A percentile compares a stretch with the other conserved stretches of the same genome.
Evolutionary conservation across 92 coral and sea anemone species (phyloP).

Genomic region (Ricordea florida): DNA sequence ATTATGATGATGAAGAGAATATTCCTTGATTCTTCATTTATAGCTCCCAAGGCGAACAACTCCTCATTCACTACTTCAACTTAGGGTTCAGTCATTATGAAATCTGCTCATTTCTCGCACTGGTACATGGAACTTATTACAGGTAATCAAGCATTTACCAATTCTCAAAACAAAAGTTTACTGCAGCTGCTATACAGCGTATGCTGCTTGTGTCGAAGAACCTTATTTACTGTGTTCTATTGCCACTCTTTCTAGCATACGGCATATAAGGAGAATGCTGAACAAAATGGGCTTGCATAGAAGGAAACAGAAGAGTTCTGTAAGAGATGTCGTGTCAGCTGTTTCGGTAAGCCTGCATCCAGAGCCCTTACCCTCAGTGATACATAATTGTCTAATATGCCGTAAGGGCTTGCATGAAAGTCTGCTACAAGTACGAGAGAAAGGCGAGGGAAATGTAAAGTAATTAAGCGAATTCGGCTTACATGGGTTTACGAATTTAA

Average conservation of each 20-base stretch:
- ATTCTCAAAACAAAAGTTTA: neutral
- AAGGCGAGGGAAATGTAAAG: too few species aligned
- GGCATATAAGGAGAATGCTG: constrained; percentile 16
- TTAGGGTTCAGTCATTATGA: neutral
- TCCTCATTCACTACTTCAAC: too few species aligned
- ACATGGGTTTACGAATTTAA: too few species aligned
- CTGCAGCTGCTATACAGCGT: neutral
- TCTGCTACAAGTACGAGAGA: neutral
- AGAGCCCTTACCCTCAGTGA: neutral
- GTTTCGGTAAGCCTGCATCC: constrained; percentile 43
- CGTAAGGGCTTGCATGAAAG: neutral
- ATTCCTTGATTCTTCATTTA: neutral
- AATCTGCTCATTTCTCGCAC: too few species aligned
- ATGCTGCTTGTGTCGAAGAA: too few species aligned
- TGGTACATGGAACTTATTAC: too few species aligned
- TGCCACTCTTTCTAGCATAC: neutral
- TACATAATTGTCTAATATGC: neutral
- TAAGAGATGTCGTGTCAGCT: constrained; percentile 25
- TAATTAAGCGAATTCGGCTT: too few species aligned
- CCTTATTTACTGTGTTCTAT: neutral
- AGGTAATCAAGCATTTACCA: neutral
- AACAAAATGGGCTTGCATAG: constrained; percentile 32
- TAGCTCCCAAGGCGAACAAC: neutral
- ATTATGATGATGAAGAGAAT: too few species aligned
- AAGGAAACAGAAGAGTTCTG: constrained; percentile 28